Base-by-base conservation (phyloP, 2,113 vertebrate species). In the Peromyscus californicus region DNA sequence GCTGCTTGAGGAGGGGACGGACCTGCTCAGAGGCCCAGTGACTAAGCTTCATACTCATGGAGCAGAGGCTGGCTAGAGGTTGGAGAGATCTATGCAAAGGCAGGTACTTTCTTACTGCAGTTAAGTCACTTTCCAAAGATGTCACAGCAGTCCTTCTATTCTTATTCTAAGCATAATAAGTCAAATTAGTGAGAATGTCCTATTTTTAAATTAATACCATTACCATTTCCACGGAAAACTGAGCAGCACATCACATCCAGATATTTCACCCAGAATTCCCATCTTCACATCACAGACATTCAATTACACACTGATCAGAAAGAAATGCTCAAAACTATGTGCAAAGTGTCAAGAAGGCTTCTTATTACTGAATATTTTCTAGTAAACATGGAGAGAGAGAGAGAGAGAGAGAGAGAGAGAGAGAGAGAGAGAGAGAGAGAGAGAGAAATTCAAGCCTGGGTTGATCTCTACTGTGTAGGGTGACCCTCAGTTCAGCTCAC, bases 401-500 rank as follows among this genome's bases (percentile, higher is more conserved):
- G 21, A 36, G 7, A 2, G 91, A 78, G 22, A 57, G 19, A 78
- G 51, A 5, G 22, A 42, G 7, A 9, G 21, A 61, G 36, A 4
- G 36, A 61, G 21, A 59, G 21, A 26, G 31, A 33, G 31, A 51
- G 15, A 39, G 39, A 42, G 75, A 31, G 45, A 24, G 21, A 75
- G 10, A 5, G 8, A 72, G 16, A 54, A 79, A 76, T 69, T 36
- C 12, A 72, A 80, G 31, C 51, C 57, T 6, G 0, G 10, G 21
- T 29, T 51, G n/a, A 42, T 9, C 42, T 7, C 42, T 57, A 15
- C 6, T 0, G 0, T 0, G 4, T 0, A 45, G 12, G 6, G 2
- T 3, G 61, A 10, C 61, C 36, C 36, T 76, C 33, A 26, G 1
- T 21, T 67, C 72, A 12, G 39, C n/a, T 65, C 39, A 83, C 5